Percentiles rank a stretch among this genome's conserved stretches.
These are phyloP conservation scores for Barbus barbus DNA, from an alignment of 2,113 vertebrate species.

Conservation along the genomic window DNA sequence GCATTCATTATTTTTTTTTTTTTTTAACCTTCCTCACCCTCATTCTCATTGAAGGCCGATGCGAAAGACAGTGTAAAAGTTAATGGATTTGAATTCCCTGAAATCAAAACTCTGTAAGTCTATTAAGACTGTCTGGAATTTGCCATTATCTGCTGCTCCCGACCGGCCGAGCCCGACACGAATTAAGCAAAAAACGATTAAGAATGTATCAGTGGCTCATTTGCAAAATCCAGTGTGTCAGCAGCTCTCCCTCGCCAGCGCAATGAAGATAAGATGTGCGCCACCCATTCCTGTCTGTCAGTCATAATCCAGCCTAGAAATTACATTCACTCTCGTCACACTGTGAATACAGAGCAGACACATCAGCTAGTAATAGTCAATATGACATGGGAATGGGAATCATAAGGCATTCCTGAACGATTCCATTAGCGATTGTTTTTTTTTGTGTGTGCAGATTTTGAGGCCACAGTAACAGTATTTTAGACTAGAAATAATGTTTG, in stretches of 20 bases:
- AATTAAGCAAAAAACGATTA: constrained; percentile 58
- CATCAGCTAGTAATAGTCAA: background rate
- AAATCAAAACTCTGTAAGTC: constrained; percentile 63
- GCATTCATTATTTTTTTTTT: background rate
- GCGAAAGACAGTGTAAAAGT: constrained; percentile 63
- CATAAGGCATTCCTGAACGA: no score
- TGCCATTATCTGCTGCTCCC: constrained; percentile 62
- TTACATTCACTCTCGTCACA: constrained; percentile 41
- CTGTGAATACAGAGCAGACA: background rate
- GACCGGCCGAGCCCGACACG: constrained; percentile 38
- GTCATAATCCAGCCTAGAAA: constrained; percentile 62
- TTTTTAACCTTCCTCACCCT: background rate
- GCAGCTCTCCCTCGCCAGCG: constrained; percentile 22
- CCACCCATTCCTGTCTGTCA: constrained; percentile 61
- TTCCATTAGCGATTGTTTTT: no score
- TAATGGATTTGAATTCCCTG: constrained; percentile 66
- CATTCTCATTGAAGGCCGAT: background rate
- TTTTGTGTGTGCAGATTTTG: no score
- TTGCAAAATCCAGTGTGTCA: constrained; percentile 60
- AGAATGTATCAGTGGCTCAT: constrained; percentile 59
- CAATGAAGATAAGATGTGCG: constrained; percentile 62
- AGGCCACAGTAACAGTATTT: no score
- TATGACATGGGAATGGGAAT: background rate
- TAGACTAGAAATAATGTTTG: no score
- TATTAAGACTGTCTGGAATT: constrained; percentile 69